These are phyloP conservation scores for Ophion costatus DNA, from an alignment of 2,888 invertebrate species.

Conservation along the genomic window DNA sequence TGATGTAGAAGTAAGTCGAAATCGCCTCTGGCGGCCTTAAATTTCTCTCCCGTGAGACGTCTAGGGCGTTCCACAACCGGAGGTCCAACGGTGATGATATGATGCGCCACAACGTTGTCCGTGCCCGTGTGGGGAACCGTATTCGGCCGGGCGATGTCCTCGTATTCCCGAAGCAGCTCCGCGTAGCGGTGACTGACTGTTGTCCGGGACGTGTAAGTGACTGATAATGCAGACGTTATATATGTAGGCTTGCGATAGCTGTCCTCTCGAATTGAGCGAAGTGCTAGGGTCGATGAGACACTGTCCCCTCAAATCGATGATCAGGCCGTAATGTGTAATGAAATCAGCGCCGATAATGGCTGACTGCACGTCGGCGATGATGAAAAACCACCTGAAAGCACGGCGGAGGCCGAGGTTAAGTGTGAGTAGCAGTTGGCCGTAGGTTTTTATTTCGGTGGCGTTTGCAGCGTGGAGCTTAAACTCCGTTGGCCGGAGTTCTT, in stretches of 20 bases:
- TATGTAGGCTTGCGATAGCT: not conserved
- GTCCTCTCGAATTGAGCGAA: not conserved
- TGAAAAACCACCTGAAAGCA: slow-evolving; percentile 21
- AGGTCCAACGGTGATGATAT: no score
- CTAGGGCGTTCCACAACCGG: no score
- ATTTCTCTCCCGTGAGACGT: no score
- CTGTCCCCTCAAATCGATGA: not conserved
- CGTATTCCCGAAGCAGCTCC: not conserved
- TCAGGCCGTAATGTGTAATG: not conserved
- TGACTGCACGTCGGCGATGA: slow-evolving; percentile 32
- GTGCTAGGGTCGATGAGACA: not conserved
- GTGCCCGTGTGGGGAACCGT: not conserved
- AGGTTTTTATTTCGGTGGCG: not conserved
- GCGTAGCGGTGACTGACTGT: not conserved
- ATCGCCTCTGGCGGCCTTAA: no score
- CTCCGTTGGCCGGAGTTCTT: not conserved
- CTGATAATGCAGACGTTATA: not conserved
- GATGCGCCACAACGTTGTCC: not conserved
- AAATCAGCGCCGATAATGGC: slow-evolving; percentile 28
- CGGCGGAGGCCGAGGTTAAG: not conserved
- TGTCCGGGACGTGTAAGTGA: not conserved
- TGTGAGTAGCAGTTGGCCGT: not conserved
- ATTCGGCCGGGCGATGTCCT: not conserved
- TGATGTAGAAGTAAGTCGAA: no score
- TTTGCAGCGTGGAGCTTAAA: slow-evolving; percentile 2